Evolutionary conservation across 2,797 vertebrate species (phyloP), one percentile per base, ranked within the genome.

Genomic region (Peromyscus attwateri): DNA sequence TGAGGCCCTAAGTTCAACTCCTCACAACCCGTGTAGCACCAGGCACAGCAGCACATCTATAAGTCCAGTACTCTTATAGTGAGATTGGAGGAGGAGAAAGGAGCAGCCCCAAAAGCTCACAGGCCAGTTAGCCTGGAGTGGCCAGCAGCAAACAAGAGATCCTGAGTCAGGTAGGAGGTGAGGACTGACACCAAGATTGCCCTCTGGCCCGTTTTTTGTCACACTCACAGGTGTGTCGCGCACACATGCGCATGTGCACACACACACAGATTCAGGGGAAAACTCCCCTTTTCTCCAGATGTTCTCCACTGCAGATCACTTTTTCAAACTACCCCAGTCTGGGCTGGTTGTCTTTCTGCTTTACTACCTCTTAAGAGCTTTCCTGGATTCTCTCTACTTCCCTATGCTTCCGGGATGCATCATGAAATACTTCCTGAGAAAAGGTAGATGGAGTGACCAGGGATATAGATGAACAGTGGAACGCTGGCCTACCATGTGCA

Each of bases 391-490:
- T 23, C 2, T 91, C 46, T n/a, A 68, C 6, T 46, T 88, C 52
- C 62, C 49, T 77, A n/a, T 27, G 27, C 46, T 87, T 29, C 76
- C 49, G 34, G 79, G 25, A 43, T 73, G 55, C 16, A 16, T 14
- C 60, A 27, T 89, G 88, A 93, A 91, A 43, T 83, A 89, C 16
- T 75, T 80, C 64, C 60, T 76, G 57, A 80, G 40, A 83, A 95
- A 89, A 37, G 11, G 57, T 77, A n/a, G 13, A 46, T 49, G 73
- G 55, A 16, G 27, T 40, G 27, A 40, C 40, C 46, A 49, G 21
- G 37, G 6, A n/a, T 27, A 11, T 10, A n/a, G 23, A 16, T 23
- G 70, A 43, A 13, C 27, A 55, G 37, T 76, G 17, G 17, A 62
- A 76, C 40, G 25, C 10, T 76, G 40, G 37, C 29, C 71, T 62